A percentile compares a stretch with the other conserved stretches of the same genome.
These are phyloP conservation scores for Mesocentrotus franciscanus DNA, from an alignment of 53 echinoderm and acorn worm genomes.

Conservation along the genomic window DNA sequence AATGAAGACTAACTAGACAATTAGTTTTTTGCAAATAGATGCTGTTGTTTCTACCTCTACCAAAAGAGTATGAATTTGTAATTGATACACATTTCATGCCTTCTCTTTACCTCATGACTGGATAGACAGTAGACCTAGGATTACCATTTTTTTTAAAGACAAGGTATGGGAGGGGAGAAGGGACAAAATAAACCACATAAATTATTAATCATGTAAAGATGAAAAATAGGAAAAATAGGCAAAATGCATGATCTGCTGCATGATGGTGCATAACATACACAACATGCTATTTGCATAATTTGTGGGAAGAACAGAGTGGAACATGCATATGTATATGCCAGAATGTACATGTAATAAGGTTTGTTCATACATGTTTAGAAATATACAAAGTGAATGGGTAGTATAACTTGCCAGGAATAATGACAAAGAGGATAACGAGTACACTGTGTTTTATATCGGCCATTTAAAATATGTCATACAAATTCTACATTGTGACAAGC, in stretches of 20 bases:
- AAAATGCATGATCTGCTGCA: not conserved
- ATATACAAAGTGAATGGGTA: no score
- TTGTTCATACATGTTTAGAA: no score
- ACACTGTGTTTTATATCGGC: no score
- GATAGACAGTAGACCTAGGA: constrained; percentile 9
- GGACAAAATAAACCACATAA: not conserved
- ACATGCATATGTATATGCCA: not conserved
- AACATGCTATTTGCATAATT: not conserved
- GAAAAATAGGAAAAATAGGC: not conserved
- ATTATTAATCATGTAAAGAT: not conserved
- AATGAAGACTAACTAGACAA: no score
- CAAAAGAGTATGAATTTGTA: no score
- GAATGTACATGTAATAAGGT: not conserved
- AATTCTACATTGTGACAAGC: no score
- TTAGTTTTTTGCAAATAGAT: no score
- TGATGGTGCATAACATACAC: not conserved
- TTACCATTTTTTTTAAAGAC: not conserved
- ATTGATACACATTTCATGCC: not conserved
- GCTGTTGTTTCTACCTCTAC: no score
- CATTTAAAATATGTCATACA: no score
- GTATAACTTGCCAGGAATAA: no score
- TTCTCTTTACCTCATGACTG: not conserved
- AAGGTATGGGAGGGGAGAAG: not conserved
- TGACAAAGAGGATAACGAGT: no score
- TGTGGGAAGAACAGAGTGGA: not conserved